Evolutionary conservation across 2,113 vertebrate genomes (phyloP).

Genomic region (Clarias gariepinus): DNA sequence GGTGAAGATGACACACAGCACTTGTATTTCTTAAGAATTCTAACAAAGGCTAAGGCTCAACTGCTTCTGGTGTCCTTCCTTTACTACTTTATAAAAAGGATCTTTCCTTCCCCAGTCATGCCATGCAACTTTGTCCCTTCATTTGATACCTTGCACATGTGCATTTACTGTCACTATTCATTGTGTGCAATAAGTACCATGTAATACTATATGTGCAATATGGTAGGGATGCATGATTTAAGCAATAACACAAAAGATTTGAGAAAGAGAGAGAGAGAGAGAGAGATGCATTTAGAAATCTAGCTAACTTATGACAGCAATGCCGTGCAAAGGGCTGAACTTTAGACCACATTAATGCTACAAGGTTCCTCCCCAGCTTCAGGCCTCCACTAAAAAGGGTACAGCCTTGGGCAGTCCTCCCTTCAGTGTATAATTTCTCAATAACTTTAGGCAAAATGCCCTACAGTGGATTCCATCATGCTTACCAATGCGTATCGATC

Average conservation of each 20-base stretch:
- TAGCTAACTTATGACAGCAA: neutral
- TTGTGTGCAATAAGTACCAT: neutral
- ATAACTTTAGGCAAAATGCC: slow-evolving; percentile 6
- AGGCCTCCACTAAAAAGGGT: neutral
- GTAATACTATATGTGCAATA: neutral
- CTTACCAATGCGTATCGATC: slow-evolving; percentile 3
- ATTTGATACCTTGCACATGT: neutral
- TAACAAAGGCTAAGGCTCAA: neutral
- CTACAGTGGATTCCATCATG: neutral
- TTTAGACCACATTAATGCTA: slow-evolving; percentile 24
- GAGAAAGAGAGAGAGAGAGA: neutral
- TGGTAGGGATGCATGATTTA: neutral
- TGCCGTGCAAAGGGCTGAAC: neutral
- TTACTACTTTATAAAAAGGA: neutral
- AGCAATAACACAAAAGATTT: no score
- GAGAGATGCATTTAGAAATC: neutral
- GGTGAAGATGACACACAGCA: neutral
- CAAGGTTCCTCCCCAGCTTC: neutral
- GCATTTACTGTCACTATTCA: no score
- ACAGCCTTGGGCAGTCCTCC: slow-evolving; percentile 1
- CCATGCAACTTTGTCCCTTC: neutral
- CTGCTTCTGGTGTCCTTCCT: neutral
- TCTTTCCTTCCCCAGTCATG: neutral
- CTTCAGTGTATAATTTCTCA: slow-evolving; percentile 7
- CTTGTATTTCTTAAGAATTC: neutral